Base-by-base conservation (phyloP, 1,140 invertebrate species). In the Delia radicum region DNA sequence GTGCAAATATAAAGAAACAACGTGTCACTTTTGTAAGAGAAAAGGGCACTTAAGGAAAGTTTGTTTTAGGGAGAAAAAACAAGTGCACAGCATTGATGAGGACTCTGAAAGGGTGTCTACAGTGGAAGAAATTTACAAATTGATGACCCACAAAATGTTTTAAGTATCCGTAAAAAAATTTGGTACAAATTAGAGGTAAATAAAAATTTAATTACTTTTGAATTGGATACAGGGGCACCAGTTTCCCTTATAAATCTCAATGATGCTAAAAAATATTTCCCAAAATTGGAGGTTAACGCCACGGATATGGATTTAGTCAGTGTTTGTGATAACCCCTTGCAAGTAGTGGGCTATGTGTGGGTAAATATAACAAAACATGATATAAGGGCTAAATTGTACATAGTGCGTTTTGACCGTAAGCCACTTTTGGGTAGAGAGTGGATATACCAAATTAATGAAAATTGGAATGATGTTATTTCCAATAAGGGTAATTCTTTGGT, bases 11-110 rank as follows among this genome's bases (percentile, higher is more conserved):
- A 74, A 62, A 75, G 62, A 65, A 7, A 7, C 74, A 10, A 37
- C 27, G 12, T 75, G 74, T 24, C 61, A 75, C 31, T 65, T 65
- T 33, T 76, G 71, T 33, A 67, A 46, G 15, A 76, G 48, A 42
- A 76, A 67, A 46, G 61, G 75, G 6, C 75, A 76, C 63, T 76
- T 76, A 74, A 55, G 46, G 7, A 27, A 61, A 13, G 71, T 76
- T 15, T 76, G 75, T 28, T 62, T 65, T 15, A 73, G 67, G 24
- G 63, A 74, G 55, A 61, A 74, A n/a, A 61, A 28, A 61, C 27
- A 55, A 29, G 8, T 48, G 29, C 18, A 61, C 55, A 6, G 18
- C 73, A 33, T 27, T 8, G 27, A 13, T 8, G n/a, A 13, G 15
- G 37, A 74, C n/a, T 21, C 26, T 24, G 42, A 55, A 24, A 28